Percentiles rank a stretch among this genome's conserved stretches.
Conservation (phyloP, 2,888 invertebrate genomes). For the Furcula furcula region DNA sequence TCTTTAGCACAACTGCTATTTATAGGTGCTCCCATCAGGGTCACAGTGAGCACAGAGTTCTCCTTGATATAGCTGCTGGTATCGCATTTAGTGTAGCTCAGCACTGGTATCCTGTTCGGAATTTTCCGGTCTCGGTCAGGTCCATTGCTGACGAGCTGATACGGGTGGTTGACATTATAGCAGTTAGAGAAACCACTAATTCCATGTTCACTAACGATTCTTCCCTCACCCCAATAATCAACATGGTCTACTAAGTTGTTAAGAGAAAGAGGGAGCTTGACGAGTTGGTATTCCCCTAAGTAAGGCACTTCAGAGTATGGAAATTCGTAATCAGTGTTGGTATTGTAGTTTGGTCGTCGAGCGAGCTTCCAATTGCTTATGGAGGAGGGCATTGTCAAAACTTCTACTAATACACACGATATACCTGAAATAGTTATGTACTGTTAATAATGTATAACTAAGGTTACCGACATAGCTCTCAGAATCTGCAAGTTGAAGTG, state of each 20-base stretch:
- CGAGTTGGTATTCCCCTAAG: conserved; percentile 41
- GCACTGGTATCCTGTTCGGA: conserved; percentile 47
- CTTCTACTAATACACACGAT: too few species aligned
- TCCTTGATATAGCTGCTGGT: conserved; percentile 43
- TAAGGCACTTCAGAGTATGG: conserved; percentile 51
- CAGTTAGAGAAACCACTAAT: conserved; percentile 39
- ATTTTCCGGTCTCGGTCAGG: conserved; percentile 39
- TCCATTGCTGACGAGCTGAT: conserved; percentile 45
- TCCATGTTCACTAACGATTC: conserved; percentile 19
- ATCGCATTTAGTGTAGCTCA: conserved; percentile 36
- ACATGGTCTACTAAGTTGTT: conserved; percentile 35
- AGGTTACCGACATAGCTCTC: too few species aligned
- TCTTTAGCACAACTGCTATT: conserved; percentile 44
- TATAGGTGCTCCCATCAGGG: conserved; percentile 46
- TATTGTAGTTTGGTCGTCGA: conserved; percentile 35
- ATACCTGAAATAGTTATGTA: too few species aligned
- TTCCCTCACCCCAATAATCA: conserved; percentile 55
- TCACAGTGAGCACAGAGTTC: conserved; percentile 38
- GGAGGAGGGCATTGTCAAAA: too few species aligned
- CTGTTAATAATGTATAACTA: too few species aligned
- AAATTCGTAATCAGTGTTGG: conserved; percentile 35
- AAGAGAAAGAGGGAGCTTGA: conserved; percentile 31
- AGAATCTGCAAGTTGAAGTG: too few species aligned
- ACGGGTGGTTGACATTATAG: conserved; percentile 46
- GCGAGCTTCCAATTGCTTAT: conserved; percentile 19